Base-by-base conservation (phyloP, 2,888 invertebrate species). In the Rapana venosa region DNA sequence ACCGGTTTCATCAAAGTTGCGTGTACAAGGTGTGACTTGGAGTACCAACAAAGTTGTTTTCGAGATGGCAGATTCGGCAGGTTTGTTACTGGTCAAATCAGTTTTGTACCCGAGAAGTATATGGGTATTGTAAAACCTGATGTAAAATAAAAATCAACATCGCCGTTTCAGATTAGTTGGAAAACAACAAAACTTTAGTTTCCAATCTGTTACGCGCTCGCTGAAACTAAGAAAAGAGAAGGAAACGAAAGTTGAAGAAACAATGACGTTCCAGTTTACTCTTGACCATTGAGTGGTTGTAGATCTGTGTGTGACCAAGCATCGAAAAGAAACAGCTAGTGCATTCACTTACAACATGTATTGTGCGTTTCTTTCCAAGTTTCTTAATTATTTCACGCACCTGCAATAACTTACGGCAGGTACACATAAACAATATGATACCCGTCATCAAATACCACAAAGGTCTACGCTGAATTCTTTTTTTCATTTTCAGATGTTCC, bases 1-100 rank as follows among this genome's bases (percentile, higher is more conserved):
- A 47, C 90, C 91, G 90, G 91, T 91, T 91, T 91, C 91, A 70
- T 91, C 91, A 91, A 47, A 47, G 47, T 86, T 88, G 88, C 88
- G 88, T 88, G 88, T 36, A 36, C 88, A 32, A 79, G 36, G 26
- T 30, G 88, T 36, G 83, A 47, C 32, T 81, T n/a, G 6, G 13
- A 74, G 74, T 6, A 30, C 66, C 35, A 35, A 30, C 35, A 4
- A 4, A 61, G 35, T 47, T 61, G 36, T 81, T 88, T 88, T 66
- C 20, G 35, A 83, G 66, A 88, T 88, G 88, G 88, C 88, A 88
- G 88, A 88, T 36, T 81, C 83, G 83, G 30, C 88, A 88, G 88
- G 88, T 88, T n/a, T 47, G 87, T 85, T 11, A 56, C 20, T 17
- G 15, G 30, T 26, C 22, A 47, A 47, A 5, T 22, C 20, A 1